Base-by-base conservation (phyloP, 23 tunicate genomes). In the Ascidia mentula region DNA sequence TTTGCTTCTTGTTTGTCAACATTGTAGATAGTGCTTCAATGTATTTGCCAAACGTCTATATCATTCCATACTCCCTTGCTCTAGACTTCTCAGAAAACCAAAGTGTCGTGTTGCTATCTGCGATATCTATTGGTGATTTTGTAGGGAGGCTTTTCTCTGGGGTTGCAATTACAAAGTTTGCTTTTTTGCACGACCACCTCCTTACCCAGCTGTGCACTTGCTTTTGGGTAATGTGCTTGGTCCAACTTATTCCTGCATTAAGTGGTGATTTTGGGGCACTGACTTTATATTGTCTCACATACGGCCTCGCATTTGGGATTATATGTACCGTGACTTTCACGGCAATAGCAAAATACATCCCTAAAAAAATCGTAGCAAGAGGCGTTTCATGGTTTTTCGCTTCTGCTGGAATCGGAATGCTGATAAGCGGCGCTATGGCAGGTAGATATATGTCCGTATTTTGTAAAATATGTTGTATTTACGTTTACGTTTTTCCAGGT, bases 61-160 rank as follows among this genome's bases (percentile, higher is more conserved):
- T 88, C 6, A 87, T 82, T 18, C 93, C 93, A 13, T 78, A 40
- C 37, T 79, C 93, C 18, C 60, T 69, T 65, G 33, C 69, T 1
- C 37, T 38, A 15, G 83, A 77, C 5, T 77, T 33, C 46, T 24
- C 83, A 20, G 77, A 40, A 36, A 69, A 72, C 13, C 72, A 88
- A 35, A 74, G 79, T 13, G 87, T 83, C 6, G 15, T 88, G 38
- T 60, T 88, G 24, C 77, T 88, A 31, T 88, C 93, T 3, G 24
- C 78, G 46, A 81, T 80, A 15, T 74, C 93, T 15, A 34, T 82
- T n/a, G 93, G 93, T 24, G 93, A 88, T 37, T 65, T 82, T 45
- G 34, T 82, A 6, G 83, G 82, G 30, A 71, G 93, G n/a, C 87
- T 86, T 33, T 32, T 88, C 0, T 34, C 72, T 6, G 93, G 93